Percentiles rank a stretch among this genome's conserved stretches.
Evolutionary conservation across 2,888 invertebrate species (phyloP).

Genomic region (Pandemis corylana): DNA sequence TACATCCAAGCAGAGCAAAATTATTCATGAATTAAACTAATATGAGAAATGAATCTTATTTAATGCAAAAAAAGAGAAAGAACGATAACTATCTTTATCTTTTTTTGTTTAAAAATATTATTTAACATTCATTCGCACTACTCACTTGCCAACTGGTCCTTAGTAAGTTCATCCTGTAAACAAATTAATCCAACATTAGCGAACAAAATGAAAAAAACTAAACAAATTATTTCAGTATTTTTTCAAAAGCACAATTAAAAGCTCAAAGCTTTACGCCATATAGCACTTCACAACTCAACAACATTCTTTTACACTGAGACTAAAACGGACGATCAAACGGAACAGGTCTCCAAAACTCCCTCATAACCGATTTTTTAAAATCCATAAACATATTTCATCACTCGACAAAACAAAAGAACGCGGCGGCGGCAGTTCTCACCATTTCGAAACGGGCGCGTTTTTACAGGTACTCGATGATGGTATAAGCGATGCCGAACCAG

Average conservation of each 20-base stretch:
- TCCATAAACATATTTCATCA: background rate
- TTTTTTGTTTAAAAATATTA: background rate
- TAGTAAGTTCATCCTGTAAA: constrained; percentile 90
- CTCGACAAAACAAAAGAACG: constrained; percentile 42
- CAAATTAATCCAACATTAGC: constrained; percentile 47
- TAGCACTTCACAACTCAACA: constrained; percentile 16
- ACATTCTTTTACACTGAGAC: background rate
- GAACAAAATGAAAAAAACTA: background rate
- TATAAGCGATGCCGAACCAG: constrained; percentile 72
- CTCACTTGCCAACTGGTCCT: constrained; percentile 92
- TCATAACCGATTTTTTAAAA: background rate
- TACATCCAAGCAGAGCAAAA: background rate
- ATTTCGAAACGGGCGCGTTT: constrained; percentile 52
- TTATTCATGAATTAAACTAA: background rate
- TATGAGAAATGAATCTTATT: background rate
- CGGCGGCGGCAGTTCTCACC: constrained; percentile 59
- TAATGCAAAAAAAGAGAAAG: background rate
- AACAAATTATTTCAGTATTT: background rate
- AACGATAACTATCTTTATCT: background rate
- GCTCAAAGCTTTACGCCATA: background rate
- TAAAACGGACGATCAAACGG: background rate
- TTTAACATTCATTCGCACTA: constrained; percentile 52
- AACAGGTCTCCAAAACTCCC: background rate
- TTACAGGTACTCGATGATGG: constrained; percentile 65
- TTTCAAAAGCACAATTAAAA: background rate